A percentile compares a stretch with the other conserved stretches of the same genome.
phyloP scores from a whole-genome alignment of 2,888 invertebrate genomes.

The Formica aserva region DNA sequence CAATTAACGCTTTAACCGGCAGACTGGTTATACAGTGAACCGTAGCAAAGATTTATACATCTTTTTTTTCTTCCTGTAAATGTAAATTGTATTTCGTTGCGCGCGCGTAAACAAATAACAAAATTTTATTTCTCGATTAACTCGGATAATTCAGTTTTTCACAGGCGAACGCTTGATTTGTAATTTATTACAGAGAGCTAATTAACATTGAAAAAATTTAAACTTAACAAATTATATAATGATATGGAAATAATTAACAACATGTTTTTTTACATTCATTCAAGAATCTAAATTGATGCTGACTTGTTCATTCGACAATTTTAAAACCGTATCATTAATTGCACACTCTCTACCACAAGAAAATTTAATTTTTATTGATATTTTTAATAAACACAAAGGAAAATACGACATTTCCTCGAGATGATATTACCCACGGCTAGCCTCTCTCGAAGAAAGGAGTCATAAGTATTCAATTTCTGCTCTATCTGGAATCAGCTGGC shows the following conservation, averaged over 20 bases:
- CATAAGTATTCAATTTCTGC: constrained; percentile 67
- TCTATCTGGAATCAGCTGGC: constrained; percentile 69
- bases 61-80: background rate
- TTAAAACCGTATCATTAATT: background rate
- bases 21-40: background rate
- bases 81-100: background rate
- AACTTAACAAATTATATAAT: background rate
- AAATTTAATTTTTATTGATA: background rate
- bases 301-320: background rate
- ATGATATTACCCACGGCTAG: constrained; percentile 13
- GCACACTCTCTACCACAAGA: background rate
- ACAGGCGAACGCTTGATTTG: background rate
- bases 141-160: constrained; percentile 4
- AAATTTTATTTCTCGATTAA: constrained; percentile 40
- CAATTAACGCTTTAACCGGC: constrained; percentile 46
- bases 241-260: background rate
- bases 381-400: constrained; percentile 2
- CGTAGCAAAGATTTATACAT: background rate
- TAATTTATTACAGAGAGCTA: background rate
- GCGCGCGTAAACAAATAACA: constrained; percentile 11
- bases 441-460: constrained; percentile 25
- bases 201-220: background rate
- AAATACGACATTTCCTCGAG: constrained; percentile 6
- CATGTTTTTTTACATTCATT: background rate
- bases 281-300: background rate